Evolutionary conservation across 2,888 invertebrate genomes (phyloP).

Genomic region (Acronicta aceris): DNA sequence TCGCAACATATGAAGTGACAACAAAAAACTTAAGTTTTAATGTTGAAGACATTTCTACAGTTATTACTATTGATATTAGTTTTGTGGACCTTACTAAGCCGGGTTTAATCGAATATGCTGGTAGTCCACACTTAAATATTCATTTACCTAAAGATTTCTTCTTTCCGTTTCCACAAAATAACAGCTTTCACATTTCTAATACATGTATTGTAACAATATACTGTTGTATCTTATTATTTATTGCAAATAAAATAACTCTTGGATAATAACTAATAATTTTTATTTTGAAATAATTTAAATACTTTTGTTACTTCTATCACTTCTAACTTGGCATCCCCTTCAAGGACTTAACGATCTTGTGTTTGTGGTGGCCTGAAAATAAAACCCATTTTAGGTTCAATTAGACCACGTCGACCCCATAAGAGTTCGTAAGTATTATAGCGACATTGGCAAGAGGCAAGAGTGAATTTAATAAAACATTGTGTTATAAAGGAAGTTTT

Average conservation of each 20-base stretch:
- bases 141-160: slow-evolving; percentile 93
- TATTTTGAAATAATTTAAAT: slow-evolving; percentile 88
- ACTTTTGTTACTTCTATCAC: slow-evolving; percentile 85
- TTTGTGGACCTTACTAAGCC: slow-evolving; percentile 79
- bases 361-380: slow-evolving; percentile 82
- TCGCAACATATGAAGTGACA: slow-evolving; percentile 59
- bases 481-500: slow-evolving; percentile 79
- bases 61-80: slow-evolving; percentile 75
- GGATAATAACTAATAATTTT: slow-evolving; percentile 84
- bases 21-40: slow-evolving; percentile 69
- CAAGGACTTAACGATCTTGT: slow-evolving; percentile 76
- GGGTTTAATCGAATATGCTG: slow-evolving; percentile 79
- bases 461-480: slow-evolving; percentile 70
- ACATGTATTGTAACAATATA: slow-evolving; percentile 51
- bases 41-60: slow-evolving; percentile 66
- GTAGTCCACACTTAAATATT: slow-evolving; percentile 91
- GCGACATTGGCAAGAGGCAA: slow-evolving; percentile 47
- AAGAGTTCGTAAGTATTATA: slow-evolving; percentile 34
- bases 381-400: slow-evolving; percentile 73
- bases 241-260: slow-evolving; percentile 82
- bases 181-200: slow-evolving; percentile 42
- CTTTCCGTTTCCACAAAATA: slow-evolving; percentile 90
- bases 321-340: slow-evolving; percentile 83
- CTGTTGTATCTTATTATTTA: slow-evolving; percentile 48
- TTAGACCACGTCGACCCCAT: slow-evolving; percentile 39